Percentiles rank a stretch among this genome's conserved stretches.
Conservation (phyloP, 2,888 invertebrate genomes). For the Tethea ocularis region DNA sequence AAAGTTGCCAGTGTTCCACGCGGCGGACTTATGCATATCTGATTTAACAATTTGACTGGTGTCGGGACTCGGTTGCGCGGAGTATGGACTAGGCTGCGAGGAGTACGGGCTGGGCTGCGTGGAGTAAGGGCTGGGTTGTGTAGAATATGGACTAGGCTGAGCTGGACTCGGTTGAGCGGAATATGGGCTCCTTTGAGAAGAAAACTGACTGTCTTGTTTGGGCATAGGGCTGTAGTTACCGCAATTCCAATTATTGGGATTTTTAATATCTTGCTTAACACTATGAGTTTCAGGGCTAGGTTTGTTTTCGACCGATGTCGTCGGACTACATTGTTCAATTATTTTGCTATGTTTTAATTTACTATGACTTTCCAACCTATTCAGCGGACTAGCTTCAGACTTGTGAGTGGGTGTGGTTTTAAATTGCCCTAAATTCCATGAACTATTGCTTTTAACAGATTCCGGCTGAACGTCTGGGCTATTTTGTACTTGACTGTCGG, state of each 20-base stretch:
- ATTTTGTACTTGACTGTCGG: slow-evolving; percentile 76
- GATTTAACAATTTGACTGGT: slow-evolving; percentile 76
- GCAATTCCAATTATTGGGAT: slow-evolving; percentile 72
- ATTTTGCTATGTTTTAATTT: slow-evolving; percentile 73
- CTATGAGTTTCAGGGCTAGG: slow-evolving; percentile 70
- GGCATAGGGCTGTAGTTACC: slow-evolving; percentile 78
- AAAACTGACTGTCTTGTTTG: slow-evolving; percentile 71
- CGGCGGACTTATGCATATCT: slow-evolving; percentile 67
- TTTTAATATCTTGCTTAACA: slow-evolving; percentile 72
- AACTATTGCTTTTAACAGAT: slow-evolving; percentile 58
- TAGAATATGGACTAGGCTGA: slow-evolving; percentile 77
- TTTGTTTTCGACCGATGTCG: slow-evolving; percentile 75
- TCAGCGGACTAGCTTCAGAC: slow-evolving; percentile 77
- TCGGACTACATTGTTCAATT: slow-evolving; percentile 77
- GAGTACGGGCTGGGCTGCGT: slow-evolving; percentile 77
- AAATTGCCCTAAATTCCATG: slow-evolving; percentile 73
- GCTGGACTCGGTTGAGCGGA: slow-evolving; percentile 76
- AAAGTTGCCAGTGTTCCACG: slow-evolving; percentile 76
- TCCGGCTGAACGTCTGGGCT: slow-evolving; percentile 72
- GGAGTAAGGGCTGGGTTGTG: slow-evolving; percentile 76
- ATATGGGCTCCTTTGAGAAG: slow-evolving; percentile 77
- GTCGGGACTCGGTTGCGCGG: slow-evolving; percentile 77
- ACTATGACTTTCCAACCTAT: slow-evolving; percentile 67
- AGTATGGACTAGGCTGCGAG: slow-evolving; percentile 77
- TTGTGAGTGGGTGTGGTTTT: slow-evolving; percentile 75